These are phyloP conservation scores for Enteromius afrohamiltoni DNA, from an alignment of 2,797 vertebrate genomes.

Conservation along the genomic window DNA sequence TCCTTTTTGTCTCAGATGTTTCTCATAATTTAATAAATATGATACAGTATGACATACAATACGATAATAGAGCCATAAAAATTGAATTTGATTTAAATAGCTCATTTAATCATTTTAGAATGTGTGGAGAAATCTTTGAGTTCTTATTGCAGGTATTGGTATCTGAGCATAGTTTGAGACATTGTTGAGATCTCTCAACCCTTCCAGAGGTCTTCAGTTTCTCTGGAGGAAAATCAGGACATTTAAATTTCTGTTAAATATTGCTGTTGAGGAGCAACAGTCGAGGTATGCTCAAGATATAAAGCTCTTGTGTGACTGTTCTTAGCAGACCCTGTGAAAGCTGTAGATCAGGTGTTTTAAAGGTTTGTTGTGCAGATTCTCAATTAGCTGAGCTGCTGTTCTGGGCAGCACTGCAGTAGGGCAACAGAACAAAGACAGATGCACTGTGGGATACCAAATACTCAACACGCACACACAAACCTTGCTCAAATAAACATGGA, in stretches of 20 bases:
- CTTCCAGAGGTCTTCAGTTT: not conserved
- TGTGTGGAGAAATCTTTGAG: not conserved
- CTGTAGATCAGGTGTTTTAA: constrained; percentile 23
- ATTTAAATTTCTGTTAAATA: not conserved
- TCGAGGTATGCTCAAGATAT: not conserved
- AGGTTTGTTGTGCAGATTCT: constrained; percentile 31
- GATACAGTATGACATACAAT: not conserved
- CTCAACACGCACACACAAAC: constrained; percentile 12
- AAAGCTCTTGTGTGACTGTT: not conserved
- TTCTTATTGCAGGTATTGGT: not conserved
- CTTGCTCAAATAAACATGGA: constrained; percentile 3
- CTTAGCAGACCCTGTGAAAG: not conserved
- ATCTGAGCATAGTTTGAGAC: not conserved
- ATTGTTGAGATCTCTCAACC: not conserved
- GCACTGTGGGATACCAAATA: constrained; percentile 26
- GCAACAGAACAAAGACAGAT: constrained; percentile 37
- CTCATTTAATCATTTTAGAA: not conserved
- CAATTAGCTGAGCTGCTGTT: constrained; percentile 21
- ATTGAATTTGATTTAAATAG: not conserved
- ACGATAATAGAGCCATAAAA: no score
- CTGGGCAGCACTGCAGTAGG: constrained; percentile 20
- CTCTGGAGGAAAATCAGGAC: not conserved
- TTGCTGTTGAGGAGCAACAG: not conserved
- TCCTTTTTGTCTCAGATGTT: not conserved
- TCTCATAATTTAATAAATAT: not conserved